Base-by-base conservation (phyloP, 2,888 invertebrate species). In the Pelosia muscerda region DNA sequence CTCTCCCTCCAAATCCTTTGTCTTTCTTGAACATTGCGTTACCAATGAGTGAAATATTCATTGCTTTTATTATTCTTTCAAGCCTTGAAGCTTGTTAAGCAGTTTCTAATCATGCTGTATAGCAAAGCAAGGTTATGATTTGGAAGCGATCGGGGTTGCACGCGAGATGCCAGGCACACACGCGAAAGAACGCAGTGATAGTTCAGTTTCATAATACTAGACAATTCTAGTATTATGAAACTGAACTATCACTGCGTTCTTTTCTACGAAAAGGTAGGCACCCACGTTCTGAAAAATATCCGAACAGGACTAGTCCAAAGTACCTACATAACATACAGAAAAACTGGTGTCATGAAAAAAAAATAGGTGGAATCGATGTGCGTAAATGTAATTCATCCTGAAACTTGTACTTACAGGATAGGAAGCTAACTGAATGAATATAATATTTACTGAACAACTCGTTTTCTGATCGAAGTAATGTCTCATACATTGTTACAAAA, bases 141-240 rank as follows among this genome's bases (percentile, higher is more conserved):
- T 71, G 70, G 64, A 66, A 66, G 69, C 68, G 77, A 78, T 71
- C 74, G 71, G 63, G 64, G 62, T 60, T 13, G 67, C 80, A 80
- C 73, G 80, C 73, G 63, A 78, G 28, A 2, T 5, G n/a, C 28
- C 69, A 70, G 71, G 68, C 72, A 71, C 71, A 65, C 59, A n/a
- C n/a, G n/a, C n/a, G n/a, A 34, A 38, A 15, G 4, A 59, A 25
- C 15, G 9, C 10, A 38, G 59, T 6, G 34, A 59, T 59, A 19
- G 19, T 38, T 59, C 4, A 58, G 54, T 28, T 59, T 73, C 22
- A 53, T 63, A n/a, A n/a, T n/a, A n/a, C n/a, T n/a, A n/a, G n/a
- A n/a, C n/a, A n/a, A n/a, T n/a, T n/a, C n/a, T n/a, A n/a, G n/a
- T n/a, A n/a, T n/a, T n/a, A 63, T 53, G 22, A 73, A 59, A 28